Percentiles rank a stretch among this genome's conserved stretches.
Evolutionary conservation across 2,113 vertebrate species (phyloP).

Genomic region (Campylorhamphus procurvoides): DNA sequence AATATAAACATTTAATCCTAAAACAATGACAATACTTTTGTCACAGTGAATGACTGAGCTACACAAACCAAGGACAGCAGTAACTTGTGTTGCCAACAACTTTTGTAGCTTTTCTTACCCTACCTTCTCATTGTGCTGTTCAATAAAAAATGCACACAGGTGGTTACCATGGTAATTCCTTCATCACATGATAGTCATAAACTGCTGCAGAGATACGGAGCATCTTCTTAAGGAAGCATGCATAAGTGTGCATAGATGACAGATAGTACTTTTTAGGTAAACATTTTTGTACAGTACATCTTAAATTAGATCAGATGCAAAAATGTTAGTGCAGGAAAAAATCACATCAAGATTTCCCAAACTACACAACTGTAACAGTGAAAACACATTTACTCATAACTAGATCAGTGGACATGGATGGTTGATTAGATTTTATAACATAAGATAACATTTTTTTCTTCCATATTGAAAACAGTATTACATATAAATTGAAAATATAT

Average conservation of each 20-base stretch:
- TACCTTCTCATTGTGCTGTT: background rate
- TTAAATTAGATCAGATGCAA: background rate
- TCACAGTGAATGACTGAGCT: background rate
- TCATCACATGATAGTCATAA: background rate
- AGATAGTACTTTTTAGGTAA: background rate
- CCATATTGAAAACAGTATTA: background rate
- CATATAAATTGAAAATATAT: background rate
- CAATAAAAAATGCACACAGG: background rate
- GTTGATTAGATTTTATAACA: background rate
- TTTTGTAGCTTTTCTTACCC: background rate
- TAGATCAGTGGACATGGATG: background rate
- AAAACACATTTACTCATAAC: background rate
- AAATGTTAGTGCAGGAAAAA: background rate
- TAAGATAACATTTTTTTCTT: background rate
- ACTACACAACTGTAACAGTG: background rate
- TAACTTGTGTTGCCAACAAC: constrained; percentile 6
- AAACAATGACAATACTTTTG: background rate
- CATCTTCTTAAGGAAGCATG: constrained; percentile 1
- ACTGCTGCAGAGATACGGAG: background rate
- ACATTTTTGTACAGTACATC: background rate
- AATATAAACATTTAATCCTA: background rate
- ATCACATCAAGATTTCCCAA: background rate
- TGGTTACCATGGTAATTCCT: constrained; percentile 51
- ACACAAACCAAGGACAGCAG: background rate
- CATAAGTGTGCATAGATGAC: background rate